These are phyloP conservation scores for Eleginops maclovinus DNA, from an alignment of 2,113 vertebrate genomes.

Conservation along the genomic window DNA sequence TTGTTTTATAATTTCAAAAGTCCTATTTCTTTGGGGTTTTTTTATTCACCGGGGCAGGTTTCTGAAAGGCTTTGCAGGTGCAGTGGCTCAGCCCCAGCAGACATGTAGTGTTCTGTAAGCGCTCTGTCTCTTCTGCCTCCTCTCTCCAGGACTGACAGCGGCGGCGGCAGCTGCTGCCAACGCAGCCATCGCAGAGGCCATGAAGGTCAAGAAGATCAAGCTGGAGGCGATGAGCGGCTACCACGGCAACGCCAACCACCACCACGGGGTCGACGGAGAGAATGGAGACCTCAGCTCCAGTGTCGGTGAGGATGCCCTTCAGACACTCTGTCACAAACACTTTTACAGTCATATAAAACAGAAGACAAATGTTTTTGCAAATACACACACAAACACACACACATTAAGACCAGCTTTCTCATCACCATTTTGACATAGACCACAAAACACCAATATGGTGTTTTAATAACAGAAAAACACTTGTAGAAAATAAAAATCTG, in stretches of 20 bases:
- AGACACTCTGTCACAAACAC: constrained; percentile 23
- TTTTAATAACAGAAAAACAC: too few species aligned
- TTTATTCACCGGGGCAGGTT: constrained; percentile 42
- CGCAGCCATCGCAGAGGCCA: constrained; percentile 98
- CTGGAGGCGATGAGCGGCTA: constrained; percentile 99
- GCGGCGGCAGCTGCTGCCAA: constrained; percentile 97
- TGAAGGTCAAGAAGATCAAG: constrained; percentile 99
- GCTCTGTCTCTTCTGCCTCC: constrained; percentile 65
- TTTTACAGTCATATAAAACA: background rate
- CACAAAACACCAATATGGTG: too few species aligned
- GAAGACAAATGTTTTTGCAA: background rate
- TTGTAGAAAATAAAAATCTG: too few species aligned
- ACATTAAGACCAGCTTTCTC: background rate
- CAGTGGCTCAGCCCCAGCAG: constrained; percentile 65
- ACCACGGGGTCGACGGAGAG: constrained; percentile 93
- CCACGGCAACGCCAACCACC: constrained; percentile 95
- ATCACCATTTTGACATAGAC: background rate
- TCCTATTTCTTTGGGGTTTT: constrained; percentile 36
- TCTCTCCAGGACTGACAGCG: constrained; percentile 92
- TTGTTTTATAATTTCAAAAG: constrained; percentile 69
- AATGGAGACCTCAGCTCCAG: constrained; percentile 97
- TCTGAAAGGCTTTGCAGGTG: constrained; percentile 67
- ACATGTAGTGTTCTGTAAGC: constrained; percentile 66
- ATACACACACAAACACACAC: background rate
- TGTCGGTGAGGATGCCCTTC: constrained; percentile 88